phyloP scores from a whole-genome alignment of 2,888 invertebrate genomes.

The Tetranychus truncatus region DNA sequence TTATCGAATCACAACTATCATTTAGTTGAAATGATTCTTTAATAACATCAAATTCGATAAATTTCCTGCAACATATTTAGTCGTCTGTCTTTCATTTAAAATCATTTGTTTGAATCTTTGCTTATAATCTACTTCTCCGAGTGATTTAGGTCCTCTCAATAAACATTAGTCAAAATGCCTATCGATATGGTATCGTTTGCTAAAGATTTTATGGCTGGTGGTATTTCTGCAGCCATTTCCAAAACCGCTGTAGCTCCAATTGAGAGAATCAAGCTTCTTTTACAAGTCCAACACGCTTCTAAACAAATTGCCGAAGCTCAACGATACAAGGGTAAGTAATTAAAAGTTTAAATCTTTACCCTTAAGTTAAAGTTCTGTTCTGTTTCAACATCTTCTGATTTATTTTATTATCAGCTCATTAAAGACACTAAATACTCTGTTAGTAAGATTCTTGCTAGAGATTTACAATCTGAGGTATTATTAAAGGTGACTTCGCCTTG shows the following conservation, averaged over 20 bases:
- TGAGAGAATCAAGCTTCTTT: conserved; percentile 33
- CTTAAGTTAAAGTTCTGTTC: not conserved
- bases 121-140: not conserved
- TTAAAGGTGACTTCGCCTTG: not conserved
- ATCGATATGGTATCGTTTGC: conserved; percentile 20
- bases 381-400: no score
- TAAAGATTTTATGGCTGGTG: conserved; percentile 32
- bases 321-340: conserved; percentile 36
- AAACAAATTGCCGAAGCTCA: conserved; percentile 32
- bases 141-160: not conserved
- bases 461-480: not conserved
- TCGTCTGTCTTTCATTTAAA: no score
- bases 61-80: no score
- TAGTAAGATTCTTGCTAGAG: no score
- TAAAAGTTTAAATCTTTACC: not conserved
- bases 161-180: conserved; percentile 7
- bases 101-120: not conserved
- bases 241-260: conserved; percentile 36
- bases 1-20: no score
- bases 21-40: no score
- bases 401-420: no score
- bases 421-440: no score
- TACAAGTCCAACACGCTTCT: conserved; percentile 33
- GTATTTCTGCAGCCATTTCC: conserved; percentile 33
- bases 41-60: no score